Base-by-base conservation (phyloP, 92 coral and sea anemone species). In the Phymanthus crucifer region DNA sequence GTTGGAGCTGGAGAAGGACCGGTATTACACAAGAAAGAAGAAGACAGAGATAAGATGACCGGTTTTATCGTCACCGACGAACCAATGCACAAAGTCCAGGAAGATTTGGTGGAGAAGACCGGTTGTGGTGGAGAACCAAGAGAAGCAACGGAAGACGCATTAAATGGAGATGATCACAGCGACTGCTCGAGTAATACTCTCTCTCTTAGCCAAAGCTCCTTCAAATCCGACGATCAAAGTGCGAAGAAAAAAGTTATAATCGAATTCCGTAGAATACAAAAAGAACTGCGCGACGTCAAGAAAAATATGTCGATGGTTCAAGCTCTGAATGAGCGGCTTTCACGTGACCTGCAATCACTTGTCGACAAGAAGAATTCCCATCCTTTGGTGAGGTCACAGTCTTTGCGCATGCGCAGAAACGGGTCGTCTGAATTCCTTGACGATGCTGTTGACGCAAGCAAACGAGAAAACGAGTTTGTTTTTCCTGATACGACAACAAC, bases 261-360 rank as follows among this genome's bases (percentile, higher is more conserved):
- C 1, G 91, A 80, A 61, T 84, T 89, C 71, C 52, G 27, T 31
- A 74, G 70, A 12, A 89, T 89, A 47, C 89, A 86, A 48, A 54
- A 80, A 34, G 93, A 92, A 54, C 36, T 86, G 29, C 29, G 32
- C 16, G 67, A 78, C 47, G 87, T 86, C 19, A 88, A 80, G n/a
- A 80, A 84, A 32, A 91, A 78, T 75, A 78, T 83, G 87, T 40
- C 83, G 3, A 14, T 75, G 8, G 75, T 83, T 45, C 84, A 84
- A 64, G 78, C 69, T 13, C 67, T 89, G 67, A 78, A 71, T 78
- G 75, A 83, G 29, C 64, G 70, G 21, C 83, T 89, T 24, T 82
- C 84, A 7, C 68, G 78, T 27, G 87, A 87, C 74, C 52, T 78
- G 40, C 72, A 80, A 29, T 68, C 72, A 16, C 77, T 87, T 37